A percentile compares a stretch with the other conserved stretches of the same genome.
These are phyloP conservation scores for Apis florea DNA, from an alignment of 1,140 invertebrate species.

Conservation along the genomic window DNA sequence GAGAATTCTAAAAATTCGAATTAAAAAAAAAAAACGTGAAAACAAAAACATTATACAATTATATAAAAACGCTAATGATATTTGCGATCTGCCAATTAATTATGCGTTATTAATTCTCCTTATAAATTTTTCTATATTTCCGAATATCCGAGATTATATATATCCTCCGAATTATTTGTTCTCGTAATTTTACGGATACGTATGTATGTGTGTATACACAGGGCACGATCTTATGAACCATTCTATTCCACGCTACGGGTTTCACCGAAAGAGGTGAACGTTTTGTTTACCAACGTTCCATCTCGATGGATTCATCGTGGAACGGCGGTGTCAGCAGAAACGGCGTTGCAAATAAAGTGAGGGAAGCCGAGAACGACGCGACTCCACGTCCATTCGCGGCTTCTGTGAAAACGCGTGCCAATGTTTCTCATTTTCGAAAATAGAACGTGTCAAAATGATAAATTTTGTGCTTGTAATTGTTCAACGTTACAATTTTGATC, in stretches of 20 bases:
- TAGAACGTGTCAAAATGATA: conserved; percentile 29
- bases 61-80: too few relatives aligned
- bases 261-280: conserved; percentile 67
- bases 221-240: conserved; percentile 34
- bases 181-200: background rate
- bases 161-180: conserved; percentile 4
- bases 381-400: conserved; percentile 37
- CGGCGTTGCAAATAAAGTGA: conserved; percentile 68
- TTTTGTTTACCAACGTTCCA: conserved; percentile 70
- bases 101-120: background rate
- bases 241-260: conserved; percentile 47
- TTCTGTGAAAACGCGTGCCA: conserved; percentile 49
- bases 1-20: too few relatives aligned
- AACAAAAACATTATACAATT: too few relatives aligned
- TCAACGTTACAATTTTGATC: background rate
- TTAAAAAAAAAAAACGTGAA: too few relatives aligned
- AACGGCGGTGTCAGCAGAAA: conserved; percentile 66
- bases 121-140: background rate
- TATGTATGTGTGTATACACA: background rate
- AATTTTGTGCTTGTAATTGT: background rate
- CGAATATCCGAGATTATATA: background rate
- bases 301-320: conserved; percentile 68
- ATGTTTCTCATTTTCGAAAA: conserved; percentile 52
- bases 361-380: conserved; percentile 54
- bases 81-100: background rate